Percentiles rank a stretch among this genome's conserved stretches.
phyloP scores from a whole-genome alignment of 92 coral and sea anemone species.

The Heteractis magnifica region DNA sequence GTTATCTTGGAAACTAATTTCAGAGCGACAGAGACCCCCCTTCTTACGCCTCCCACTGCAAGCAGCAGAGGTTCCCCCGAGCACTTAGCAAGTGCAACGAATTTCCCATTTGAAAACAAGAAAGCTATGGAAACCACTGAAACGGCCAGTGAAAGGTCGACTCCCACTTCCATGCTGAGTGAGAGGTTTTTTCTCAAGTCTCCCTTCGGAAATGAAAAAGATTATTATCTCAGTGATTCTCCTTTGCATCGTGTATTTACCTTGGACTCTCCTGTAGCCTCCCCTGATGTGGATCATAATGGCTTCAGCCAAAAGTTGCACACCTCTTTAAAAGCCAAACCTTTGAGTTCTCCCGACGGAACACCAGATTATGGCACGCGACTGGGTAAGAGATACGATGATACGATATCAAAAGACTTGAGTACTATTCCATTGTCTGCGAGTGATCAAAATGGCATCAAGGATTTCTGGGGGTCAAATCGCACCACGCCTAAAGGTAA shows the following conservation, averaged over 20 bases:
- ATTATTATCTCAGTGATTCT: not conserved
- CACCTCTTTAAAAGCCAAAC: not conserved
- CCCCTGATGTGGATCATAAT: slow-evolving; percentile 9
- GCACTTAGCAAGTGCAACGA: slow-evolving; percentile 28
- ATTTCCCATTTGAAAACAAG: slow-evolving; percentile 27
- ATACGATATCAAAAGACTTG: not conserved
- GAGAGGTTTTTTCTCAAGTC: slow-evolving; percentile 41
- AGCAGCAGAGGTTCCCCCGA: slow-evolving; percentile 57
- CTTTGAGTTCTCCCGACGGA: slow-evolving; percentile 2
- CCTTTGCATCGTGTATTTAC: slow-evolving; percentile 20
- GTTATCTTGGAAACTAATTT: slow-evolving; percentile 29
- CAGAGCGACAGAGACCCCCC: slow-evolving; percentile 51
- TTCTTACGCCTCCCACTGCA: slow-evolving; percentile 62
- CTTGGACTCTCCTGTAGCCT: slow-evolving; percentile 17
- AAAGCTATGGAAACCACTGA: slow-evolving; percentile 7
- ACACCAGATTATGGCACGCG: slow-evolving; percentile 5
- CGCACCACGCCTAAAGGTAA: slow-evolving; percentile 8
- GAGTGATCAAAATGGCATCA: not conserved
- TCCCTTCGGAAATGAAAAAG: slow-evolving; percentile 25
- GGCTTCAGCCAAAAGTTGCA: not conserved
- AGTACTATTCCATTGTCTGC: not conserved
- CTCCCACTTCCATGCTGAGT: slow-evolving; percentile 48
- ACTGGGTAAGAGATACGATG: not conserved
- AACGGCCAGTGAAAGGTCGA: slow-evolving; percentile 16
- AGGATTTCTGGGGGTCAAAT: not conserved